A percentile compares a stretch with the other conserved stretches of the same genome.
Evolutionary conservation across 2,113 vertebrate species (phyloP).

Genomic region (Microcebus jonahi): DNA sequence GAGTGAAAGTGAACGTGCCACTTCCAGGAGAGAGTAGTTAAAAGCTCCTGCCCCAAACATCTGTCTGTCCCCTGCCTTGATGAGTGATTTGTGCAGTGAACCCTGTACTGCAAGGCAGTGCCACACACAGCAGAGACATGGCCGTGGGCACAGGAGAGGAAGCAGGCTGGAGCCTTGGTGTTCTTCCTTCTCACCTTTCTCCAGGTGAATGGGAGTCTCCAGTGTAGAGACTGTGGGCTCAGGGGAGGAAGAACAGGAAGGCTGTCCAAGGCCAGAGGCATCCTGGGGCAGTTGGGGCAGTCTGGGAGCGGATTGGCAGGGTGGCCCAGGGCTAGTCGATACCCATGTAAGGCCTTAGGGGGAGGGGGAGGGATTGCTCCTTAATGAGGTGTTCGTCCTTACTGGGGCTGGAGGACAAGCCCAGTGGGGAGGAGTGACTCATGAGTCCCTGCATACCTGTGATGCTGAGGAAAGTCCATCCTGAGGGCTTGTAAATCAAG

Average conservation of each 20-base stretch:
- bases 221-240: too few relatives aligned
- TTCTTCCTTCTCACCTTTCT: background rate
- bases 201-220: background rate
- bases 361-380: background rate
- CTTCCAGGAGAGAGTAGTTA: background rate
- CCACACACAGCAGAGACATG: background rate
- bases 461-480: background rate
- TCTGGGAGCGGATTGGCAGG: background rate
- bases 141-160: background rate
- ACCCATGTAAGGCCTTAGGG: constrained; percentile 8
- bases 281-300: background rate
- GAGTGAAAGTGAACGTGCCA: background rate
- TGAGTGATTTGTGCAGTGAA: background rate
- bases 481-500: background rate
- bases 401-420: background rate
- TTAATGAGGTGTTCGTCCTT: background rate
- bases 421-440: constrained; percentile 39
- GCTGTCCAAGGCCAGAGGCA: background rate
- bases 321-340: background rate
- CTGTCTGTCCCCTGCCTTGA: background rate
- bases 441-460: constrained; percentile 23
- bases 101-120: background rate
- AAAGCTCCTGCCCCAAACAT: background rate
- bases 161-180: background rate
- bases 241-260: background rate